Base-by-base conservation (phyloP, 2,113 vertebrate species). In the Leptodactylus fuscus region DNA sequence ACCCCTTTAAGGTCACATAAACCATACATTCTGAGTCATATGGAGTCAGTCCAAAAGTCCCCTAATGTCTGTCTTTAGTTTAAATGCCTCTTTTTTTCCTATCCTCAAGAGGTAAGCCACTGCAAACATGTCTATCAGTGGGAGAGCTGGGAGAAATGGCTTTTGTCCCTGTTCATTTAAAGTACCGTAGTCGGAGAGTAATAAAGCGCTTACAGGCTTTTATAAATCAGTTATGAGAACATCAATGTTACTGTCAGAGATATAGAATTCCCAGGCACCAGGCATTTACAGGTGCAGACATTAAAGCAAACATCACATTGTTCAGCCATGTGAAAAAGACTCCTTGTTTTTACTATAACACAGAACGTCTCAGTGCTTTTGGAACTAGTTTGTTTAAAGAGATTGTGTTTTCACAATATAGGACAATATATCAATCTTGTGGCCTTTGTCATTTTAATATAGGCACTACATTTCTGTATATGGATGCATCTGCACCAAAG, bases 291-390 rank as follows among this genome's bases (percentile, higher is more conserved):
- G 71, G 36, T 75, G 82, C 49, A 75, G 41, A 83, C 81, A 58
- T 76, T 46, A 83, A 83, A 83, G 82, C 22, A 75, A 75, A 75
- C 29, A 55, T 51, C 34, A 13, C 24, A 41, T 55, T 82, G 48
- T 44, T 58, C 34, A 75, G 36, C 20, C 82, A 83, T 83, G 82
- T 58, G 82, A 83, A 83, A 82, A 53, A 2, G 9, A 32, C 51
- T 32, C 46, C 18, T n/a, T 74, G 48, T 75, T 83, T 75, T 75
- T 75, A 74, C 70, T 62, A 83, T n/a, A 83, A 83, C 53, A 83
- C 36, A 83, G 34, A 60, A 29, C 48, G 34, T 22, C 38, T 22
- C 46, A 13, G 32, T 46, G 70, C 34, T 10, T 83, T 75, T 83
- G n/a, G 75, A 44, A 32, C 44, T 15, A n/a, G n/a, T 75, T 75